Conservation (phyloP, 2,888 invertebrate species). For the Phasia obesa region DNA sequence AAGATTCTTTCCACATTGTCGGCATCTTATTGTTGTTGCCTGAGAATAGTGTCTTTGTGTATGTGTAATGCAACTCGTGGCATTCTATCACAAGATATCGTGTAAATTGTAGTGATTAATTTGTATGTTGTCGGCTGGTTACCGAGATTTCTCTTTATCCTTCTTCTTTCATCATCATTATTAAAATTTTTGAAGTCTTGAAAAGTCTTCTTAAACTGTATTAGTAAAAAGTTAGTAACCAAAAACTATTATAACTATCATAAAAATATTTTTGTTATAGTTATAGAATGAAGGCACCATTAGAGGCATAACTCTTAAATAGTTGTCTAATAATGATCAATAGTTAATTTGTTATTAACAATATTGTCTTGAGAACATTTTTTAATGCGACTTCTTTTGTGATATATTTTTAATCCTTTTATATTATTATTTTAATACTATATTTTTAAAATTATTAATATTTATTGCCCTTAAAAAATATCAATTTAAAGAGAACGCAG, state of each 20-base stretch:
- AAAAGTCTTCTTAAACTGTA: conserved; percentile 22
- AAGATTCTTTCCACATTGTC: conserved; percentile 44
- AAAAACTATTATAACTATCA: conserved; percentile 16
- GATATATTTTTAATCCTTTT: no score
- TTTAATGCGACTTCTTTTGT: not conserved
- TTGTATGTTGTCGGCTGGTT: conserved; percentile 55
- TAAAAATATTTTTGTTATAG: conserved; percentile 32
- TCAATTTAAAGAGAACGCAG: no score
- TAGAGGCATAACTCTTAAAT: conserved; percentile 32
- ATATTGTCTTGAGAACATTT: conserved; percentile 4
- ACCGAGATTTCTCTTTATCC: conserved; percentile 22
- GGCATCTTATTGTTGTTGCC: conserved; percentile 52
- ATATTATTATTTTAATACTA: no score
- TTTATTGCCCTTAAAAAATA: no score
- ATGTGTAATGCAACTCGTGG: conserved; percentile 4
- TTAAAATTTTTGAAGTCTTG: conserved; percentile 53
- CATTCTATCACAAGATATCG: conserved; percentile 52
- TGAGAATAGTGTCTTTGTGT: not conserved
- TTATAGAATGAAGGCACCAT: conserved; percentile 17
- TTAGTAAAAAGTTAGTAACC: not conserved
- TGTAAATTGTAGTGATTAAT: conserved; percentile 65
- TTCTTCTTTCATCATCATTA: conserved; percentile 29
- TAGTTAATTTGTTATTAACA: conserved; percentile 40
- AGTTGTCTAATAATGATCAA: conserved; percentile 40
- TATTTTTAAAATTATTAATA: no score